phyloP scores from a whole-genome alignment of 1,140 invertebrate genomes.

The Formica exsecta region DNA sequence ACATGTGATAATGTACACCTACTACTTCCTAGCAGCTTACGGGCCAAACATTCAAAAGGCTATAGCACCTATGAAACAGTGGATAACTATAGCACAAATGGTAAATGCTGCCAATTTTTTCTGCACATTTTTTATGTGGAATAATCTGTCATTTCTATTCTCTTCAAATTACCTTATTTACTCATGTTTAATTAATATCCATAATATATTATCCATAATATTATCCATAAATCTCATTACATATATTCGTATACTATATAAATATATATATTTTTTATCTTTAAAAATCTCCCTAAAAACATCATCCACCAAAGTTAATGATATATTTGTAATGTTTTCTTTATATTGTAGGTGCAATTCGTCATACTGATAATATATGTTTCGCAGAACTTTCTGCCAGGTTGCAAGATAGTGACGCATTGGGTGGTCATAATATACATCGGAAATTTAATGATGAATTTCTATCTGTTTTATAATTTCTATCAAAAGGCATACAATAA shows the following conservation, averaged over 20 bases:
- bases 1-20: conserved; percentile 83
- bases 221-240: neutral
- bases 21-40: conserved; percentile 78
- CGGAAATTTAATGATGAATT: conserved; percentile 45
- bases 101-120: conserved; percentile 58
- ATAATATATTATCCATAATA: too few species aligned
- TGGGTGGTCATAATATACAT: neutral
- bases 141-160: neutral
- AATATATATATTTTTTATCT: neutral
- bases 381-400: neutral
- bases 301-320: neutral
- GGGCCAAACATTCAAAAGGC: conserved; percentile 75
- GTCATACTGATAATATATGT: neutral
- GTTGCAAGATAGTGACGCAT: neutral
- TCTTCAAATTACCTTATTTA: neutral
- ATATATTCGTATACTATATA: neutral
- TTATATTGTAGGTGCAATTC: conserved; percentile 60
- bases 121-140: neutral
- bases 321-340: neutral
- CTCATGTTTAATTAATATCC: neutral
- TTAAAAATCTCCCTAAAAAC: neutral
- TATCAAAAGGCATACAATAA: conserved; percentile 50
- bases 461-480: conserved; percentile 63
- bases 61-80: conserved; percentile 69
- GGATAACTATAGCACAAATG: conserved; percentile 78